phyloP scores from a whole-genome alignment of 2,888 invertebrate species.

The Campaea margaritaria region DNA sequence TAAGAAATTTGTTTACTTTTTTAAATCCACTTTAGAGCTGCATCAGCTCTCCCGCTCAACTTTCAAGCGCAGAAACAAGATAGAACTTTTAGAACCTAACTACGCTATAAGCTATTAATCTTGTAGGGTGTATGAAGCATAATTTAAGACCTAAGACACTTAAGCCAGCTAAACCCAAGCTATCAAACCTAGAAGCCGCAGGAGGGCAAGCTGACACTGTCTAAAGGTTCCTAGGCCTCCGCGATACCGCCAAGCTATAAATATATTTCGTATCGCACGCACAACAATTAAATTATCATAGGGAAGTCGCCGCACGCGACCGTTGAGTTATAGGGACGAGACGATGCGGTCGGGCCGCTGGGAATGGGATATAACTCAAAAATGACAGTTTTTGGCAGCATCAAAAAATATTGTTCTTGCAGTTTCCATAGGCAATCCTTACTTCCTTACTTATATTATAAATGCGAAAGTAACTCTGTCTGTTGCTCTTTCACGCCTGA shows the following conservation, averaged over 20 bases:
- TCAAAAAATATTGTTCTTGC: background rate
- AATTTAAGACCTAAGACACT: too few relatives aligned
- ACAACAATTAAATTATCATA: constrained; percentile 84
- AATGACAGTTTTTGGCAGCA: background rate
- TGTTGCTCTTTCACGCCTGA: too few relatives aligned
- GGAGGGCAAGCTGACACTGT: constrained; percentile 41
- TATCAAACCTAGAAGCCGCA: constrained; percentile 18
- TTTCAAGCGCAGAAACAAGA: too few relatives aligned
- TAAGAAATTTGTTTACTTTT: too few relatives aligned
- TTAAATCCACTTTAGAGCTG: too few relatives aligned
- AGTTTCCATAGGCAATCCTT: background rate
- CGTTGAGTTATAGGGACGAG: constrained; percentile 71
- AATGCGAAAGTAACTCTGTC: too few relatives aligned
- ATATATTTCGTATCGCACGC: constrained; percentile 71
- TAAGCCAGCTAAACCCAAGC: background rate
- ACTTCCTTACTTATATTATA: too few relatives aligned
- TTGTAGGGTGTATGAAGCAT: too few relatives aligned
- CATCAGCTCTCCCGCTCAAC: too few relatives aligned
- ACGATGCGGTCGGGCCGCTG: constrained; percentile 28
- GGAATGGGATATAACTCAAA: constrained; percentile 44
- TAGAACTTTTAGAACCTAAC: too few relatives aligned
- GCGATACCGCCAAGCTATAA: constrained; percentile 54
- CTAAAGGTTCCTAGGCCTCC: constrained; percentile 43
- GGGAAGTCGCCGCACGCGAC: constrained; percentile 80
- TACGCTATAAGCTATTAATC: too few relatives aligned